A percentile compares a stretch with the other conserved stretches of the same genome.
Evolutionary conservation across 1,140 invertebrate genomes (phyloP).

Genomic region (Drosophila pandora): DNA sequence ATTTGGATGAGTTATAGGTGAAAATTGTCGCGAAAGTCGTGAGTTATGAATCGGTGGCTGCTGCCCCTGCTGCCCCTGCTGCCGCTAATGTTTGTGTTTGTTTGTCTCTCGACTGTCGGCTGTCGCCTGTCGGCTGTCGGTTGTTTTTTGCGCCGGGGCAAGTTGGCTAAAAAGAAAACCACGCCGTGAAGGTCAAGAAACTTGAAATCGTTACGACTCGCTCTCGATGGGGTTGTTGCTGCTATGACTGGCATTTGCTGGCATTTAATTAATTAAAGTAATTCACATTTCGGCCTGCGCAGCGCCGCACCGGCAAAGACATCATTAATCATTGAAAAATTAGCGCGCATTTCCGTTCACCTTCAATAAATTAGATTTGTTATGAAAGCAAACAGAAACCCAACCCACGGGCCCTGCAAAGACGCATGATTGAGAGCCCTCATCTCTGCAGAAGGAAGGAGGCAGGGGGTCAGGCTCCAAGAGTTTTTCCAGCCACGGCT

Average conservation of each 20-base stretch:
- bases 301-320: constrained; percentile 28
- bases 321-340: constrained; percentile 77
- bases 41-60: constrained; percentile 69
- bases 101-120: background rate
- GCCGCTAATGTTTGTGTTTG: constrained; percentile 2
- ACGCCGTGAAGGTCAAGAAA: constrained; percentile 71
- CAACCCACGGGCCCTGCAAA: constrained; percentile 4
- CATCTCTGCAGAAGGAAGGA: background rate
- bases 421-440: background rate
- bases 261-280: constrained; percentile 76
- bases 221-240: constrained; percentile 10
- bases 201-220: constrained; percentile 45
- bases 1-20: constrained; percentile 79
- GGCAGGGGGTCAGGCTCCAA: constrained; percentile 9
- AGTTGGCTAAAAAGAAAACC: constrained; percentile 49
- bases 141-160: background rate
- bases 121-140: background rate
- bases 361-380: constrained; percentile 77
- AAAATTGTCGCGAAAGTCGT: constrained; percentile 81
- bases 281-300: constrained; percentile 61
- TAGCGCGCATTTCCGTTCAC: constrained; percentile 79
- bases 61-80: constrained; percentile 1
- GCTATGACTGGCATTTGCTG: constrained; percentile 24
- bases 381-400: constrained; percentile 44
- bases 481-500: background rate